Evolutionary conservation across 2,113 vertebrate genomes (phyloP).

Genomic region (Lutjanus erythropterus): DNA sequence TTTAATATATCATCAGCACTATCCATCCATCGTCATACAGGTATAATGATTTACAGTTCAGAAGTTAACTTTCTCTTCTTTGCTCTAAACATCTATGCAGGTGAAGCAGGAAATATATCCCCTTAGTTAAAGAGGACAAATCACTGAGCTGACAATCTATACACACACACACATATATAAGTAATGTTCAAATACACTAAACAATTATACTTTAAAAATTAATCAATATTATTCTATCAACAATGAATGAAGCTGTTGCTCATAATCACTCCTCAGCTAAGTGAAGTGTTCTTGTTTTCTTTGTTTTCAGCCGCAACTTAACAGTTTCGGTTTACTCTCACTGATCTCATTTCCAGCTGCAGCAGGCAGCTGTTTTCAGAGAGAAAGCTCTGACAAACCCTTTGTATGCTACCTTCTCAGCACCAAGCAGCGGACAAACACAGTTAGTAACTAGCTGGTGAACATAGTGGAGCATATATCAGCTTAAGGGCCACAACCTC

Average conservation of each 20-base stretch:
- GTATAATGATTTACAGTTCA: slow-evolving; percentile 18
- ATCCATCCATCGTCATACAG: neutral
- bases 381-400: neutral
- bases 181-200: too few species aligned
- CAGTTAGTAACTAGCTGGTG: neutral
- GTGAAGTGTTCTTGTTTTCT: neutral
- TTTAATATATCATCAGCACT: slow-evolving; percentile 34
- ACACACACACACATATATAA: too few species aligned
- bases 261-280: neutral
- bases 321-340: neutral
- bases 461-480: neutral
- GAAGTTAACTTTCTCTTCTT: slow-evolving; percentile 36
- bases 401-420: too few species aligned
- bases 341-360: neutral
- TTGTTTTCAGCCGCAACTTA: neutral
- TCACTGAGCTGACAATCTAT: too few species aligned
- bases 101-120: slow-evolving; percentile 16
- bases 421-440: too few species aligned
- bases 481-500: neutral
- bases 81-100: slow-evolving; percentile 1
- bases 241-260: too few species aligned
- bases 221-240: too few species aligned
- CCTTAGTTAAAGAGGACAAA: too few species aligned
- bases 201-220: too few species aligned
- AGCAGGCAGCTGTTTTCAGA: neutral